Evolutionary conservation across 2,888 invertebrate genomes (phyloP).

Genomic region (Neoascia interrupta): DNA sequence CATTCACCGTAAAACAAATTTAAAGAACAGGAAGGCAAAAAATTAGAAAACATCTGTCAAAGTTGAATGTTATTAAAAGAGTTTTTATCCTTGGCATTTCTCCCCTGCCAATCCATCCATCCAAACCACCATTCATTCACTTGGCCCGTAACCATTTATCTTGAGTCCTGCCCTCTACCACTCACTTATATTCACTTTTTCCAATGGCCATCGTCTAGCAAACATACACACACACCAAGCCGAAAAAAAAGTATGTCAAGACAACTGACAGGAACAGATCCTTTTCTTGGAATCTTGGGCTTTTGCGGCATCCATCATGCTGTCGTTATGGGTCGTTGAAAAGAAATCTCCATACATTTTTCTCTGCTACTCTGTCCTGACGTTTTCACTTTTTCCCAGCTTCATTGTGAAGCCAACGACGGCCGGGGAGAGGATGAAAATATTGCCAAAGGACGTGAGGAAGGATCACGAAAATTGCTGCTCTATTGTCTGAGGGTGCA

Average conservation of each 20-base stretch:
- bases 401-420: constrained; percentile 3
- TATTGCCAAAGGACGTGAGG: constrained; percentile 56
- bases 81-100: constrained; percentile 47
- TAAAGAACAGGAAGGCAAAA: neutral
- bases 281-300: constrained; percentile 69
- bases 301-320: constrained; percentile 69
- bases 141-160: constrained; percentile 48
- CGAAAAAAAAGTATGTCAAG: constrained; percentile 55
- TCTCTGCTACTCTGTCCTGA: constrained; percentile 63
- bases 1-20: constrained; percentile 6
- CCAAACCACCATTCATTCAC: constrained; percentile 40
- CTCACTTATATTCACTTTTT: constrained; percentile 45
- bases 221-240: constrained; percentile 9
- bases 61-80: constrained; percentile 68
- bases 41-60: constrained; percentile 63
- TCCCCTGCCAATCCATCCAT: neutral
- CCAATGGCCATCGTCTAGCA: constrained; percentile 34
- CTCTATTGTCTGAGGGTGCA: constrained; percentile 64
- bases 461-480: constrained; percentile 63
- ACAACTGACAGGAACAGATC: constrained; percentile 69
- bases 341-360: constrained; percentile 70
- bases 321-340: constrained; percentile 70
- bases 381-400: constrained; percentile 61
- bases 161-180: constrained; percentile 16
- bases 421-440: constrained; percentile 31